Evolutionary conservation across 2,113 vertebrate genomes (phyloP).

Genomic region (Ceyx melanurus): DNA sequence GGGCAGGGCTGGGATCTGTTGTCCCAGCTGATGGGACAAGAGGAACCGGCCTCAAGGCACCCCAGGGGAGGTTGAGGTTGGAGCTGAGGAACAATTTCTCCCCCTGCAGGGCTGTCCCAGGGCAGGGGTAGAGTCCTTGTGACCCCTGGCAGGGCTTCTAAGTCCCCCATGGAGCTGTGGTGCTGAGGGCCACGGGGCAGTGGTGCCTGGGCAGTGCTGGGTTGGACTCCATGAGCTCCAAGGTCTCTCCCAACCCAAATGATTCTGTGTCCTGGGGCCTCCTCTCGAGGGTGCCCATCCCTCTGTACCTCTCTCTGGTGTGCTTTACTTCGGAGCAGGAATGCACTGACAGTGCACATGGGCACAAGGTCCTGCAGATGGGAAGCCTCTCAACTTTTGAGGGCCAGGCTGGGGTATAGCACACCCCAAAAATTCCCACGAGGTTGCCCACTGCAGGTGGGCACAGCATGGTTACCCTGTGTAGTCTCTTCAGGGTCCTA

Average conservation of each 20-base stretch:
- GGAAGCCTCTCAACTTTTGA: fast-evolving
- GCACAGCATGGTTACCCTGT: background rate
- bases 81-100: no score
- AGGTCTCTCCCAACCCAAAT: background rate
- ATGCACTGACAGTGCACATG: fast-evolving
- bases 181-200: no score
- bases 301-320: fast-evolving
- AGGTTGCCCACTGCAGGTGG: no score
- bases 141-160: no score
- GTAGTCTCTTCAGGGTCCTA: background rate
- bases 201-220: background rate
- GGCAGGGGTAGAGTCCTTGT: no score
- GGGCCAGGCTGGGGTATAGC: background rate
- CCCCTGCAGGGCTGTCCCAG: no score
- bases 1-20: no score
- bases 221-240: background rate
- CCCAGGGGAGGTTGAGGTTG: no score
- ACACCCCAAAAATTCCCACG: background rate
- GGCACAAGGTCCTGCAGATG: background rate
- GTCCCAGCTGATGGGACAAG: no score
- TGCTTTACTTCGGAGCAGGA: background rate
- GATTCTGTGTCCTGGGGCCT: background rate
- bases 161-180: no score
- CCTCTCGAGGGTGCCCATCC: background rate
- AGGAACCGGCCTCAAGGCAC: no score